Percentiles rank a stretch among this genome's conserved stretches.
These are phyloP conservation scores for Antechinus flavipes DNA, from an alignment of 2,113 vertebrate species.

Conservation along the genomic window DNA sequence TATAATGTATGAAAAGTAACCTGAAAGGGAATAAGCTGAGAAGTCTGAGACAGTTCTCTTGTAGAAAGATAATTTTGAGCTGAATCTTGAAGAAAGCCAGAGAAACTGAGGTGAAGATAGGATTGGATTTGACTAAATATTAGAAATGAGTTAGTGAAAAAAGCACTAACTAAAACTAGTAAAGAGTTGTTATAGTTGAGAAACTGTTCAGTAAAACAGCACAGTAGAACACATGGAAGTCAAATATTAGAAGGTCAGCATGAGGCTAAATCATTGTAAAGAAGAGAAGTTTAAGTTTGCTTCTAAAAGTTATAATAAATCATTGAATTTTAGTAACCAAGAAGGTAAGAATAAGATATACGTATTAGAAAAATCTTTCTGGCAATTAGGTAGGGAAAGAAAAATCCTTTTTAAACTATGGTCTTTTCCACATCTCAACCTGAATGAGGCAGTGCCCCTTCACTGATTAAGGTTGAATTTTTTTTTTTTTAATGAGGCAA, in stretches of 20 bases:
- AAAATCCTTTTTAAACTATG: neutral
- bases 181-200: neutral
- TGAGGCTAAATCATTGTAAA: neutral
- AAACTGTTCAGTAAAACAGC: neutral
- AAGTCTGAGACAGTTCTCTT: too few species aligned
- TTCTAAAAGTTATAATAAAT: neutral
- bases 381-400: neutral
- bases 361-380: neutral
- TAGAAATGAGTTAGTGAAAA: neutral
- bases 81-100: too few species aligned
- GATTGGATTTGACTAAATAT: neutral
- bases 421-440: too few species aligned
- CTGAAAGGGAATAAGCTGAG: too few species aligned
- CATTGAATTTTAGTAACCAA: neutral
- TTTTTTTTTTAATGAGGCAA: too few species aligned
- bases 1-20: too few species aligned
- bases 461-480: too few species aligned
- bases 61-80: too few species aligned
- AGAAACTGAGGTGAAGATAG: too few species aligned
- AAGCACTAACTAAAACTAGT: neutral
- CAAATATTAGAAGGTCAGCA: neutral
- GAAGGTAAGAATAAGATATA: neutral
- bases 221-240: neutral
- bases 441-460: too few species aligned
- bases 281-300: neutral